Base-by-base conservation (phyloP, 2,113 vertebrate species). In the Larimichthys crocea region DNA sequence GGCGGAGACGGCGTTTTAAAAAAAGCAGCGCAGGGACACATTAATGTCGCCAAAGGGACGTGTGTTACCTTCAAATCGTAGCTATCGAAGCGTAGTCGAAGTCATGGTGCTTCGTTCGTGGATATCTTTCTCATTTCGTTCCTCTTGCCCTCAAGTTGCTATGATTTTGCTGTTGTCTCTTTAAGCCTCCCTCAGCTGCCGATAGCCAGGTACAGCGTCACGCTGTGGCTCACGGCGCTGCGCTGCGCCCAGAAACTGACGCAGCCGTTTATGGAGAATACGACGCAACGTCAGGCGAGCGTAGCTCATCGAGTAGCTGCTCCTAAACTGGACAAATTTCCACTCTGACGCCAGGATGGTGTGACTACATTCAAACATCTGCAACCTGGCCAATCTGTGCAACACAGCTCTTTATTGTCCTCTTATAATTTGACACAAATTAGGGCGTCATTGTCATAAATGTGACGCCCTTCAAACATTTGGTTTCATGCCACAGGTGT, bases 91-190 rank as follows among this genome's bases (percentile, higher is more conserved):
- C n/a, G n/a, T n/a, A n/a, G 49, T 86, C 66, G 71, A 74, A 87
- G 90, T 93, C 93, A 94, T 94, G 85, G 75, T 86, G 88, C 35
- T 79, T 62, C 68, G n/a, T 73, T 60, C 80, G 66, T n/a, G 53
- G 62, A 48, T 87, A 62, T 91, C 79, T 65, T 83, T 82, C 60
- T 76, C 77, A 79, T 87, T 82, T 83, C 50, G 80, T 65, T 64
- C 70, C 84, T 91, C 80, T 85, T 35, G 74, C 86, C 83, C 88
- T 74, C 66, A 82, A 86, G 73, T 92, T 90, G 91, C 90, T 87
- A 84, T 81, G 90, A 87, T 91, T 90, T 85, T 48, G 89, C 93
- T 89, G 95, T 92, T 94, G 94, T 95, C 93, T 95, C 94, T 95
- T 95, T 96, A 95, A 95, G 94, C 94, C 75, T 89, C 84, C 84